A percentile compares a stretch with the other conserved stretches of the same genome.
Conservation (phyloP, 2,888 invertebrate species). For the Actias luna region DNA sequence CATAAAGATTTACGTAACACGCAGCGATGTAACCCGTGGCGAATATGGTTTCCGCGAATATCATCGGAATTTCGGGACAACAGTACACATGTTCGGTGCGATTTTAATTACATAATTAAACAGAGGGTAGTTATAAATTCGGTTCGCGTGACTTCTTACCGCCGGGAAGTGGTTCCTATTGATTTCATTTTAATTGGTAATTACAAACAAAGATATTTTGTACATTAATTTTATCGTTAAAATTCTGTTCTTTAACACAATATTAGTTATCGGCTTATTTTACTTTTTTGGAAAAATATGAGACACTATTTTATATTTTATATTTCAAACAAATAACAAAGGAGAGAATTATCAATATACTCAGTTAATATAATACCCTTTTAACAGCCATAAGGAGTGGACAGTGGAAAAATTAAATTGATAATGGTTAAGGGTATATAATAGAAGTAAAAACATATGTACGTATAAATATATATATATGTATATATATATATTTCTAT, state of each 20-base stretch:
- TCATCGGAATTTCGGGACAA: slow-evolving; percentile 33
- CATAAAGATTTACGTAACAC: slow-evolving; percentile 76
- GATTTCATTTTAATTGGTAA: slow-evolving; percentile 18
- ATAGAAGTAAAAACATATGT: no score
- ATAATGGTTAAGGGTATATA: no score
- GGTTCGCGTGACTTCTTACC: slow-evolving; percentile 17
- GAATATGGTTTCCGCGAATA: slow-evolving; percentile 61
- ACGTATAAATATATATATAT: no score
- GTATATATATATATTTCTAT: no score
- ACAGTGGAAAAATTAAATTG: no score
- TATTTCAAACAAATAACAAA: no score
- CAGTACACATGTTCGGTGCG: slow-evolving; percentile 18
- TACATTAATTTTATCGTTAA: neutral
- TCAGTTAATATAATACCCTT: no score
- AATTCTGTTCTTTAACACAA: neutral
- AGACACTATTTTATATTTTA: no score
- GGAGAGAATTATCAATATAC: no score
- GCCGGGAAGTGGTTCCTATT: slow-evolving; percentile 9
- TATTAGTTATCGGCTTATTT: neutral
- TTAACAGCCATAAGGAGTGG: no score
- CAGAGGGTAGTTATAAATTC: slow-evolving; percentile 22
- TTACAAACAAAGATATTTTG: no score
- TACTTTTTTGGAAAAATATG: neutral
- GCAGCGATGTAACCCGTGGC: slow-evolving; percentile 64
- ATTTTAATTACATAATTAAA: slow-evolving; percentile 13